Base-by-base conservation (phyloP, 2,888 invertebrate genomes). In the Caenorhabditis sp. region DNA sequence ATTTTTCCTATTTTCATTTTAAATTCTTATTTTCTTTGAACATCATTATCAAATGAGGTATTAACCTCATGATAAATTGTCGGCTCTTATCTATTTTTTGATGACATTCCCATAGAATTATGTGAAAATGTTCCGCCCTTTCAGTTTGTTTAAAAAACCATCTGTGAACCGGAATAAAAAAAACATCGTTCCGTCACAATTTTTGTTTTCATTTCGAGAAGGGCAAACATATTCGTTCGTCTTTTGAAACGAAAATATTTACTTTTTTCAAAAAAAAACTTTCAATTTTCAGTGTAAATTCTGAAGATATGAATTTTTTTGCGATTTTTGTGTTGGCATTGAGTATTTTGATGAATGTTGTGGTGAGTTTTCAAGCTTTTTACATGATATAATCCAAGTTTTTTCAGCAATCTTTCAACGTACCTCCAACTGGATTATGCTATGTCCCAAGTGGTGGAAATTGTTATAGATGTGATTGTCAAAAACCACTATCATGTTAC, bases 381-480 rank as follows among this genome's bases (percentile, higher is more conserved):
- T 20, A 31, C 5, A 36, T 8, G 7, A 8, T 36, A 8, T 5
- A 36, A 36, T 59, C 58, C 7, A 60, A 21, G 23, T 36, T 25
- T 25, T 61, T 74, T 23, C 57, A 77, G 77, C 38, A 67, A 27
- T 68, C 71, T 1, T 80, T 80, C 72, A 80, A 80, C 59, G 77
- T 80, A 17, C 79, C 79, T 31, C 79, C 79, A 38, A 77, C 79
- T 17, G 79, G 79, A 14, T 27, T 76, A 21, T 80, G 79, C 63
- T 72, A 65, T 53, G 68, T 68, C 12, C 70, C 69, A 58, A 25
- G 61, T 56, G 77, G 77, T 23, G 79, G 79, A n/a, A 75, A 80
- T 50, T 80, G 79, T 59, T 80, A 80, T 57, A 58, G 79, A 56
- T 80, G 79, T 50, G 79, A 80, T 56, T 80, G 79, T 67, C 61